Conservation (phyloP, 2,888 invertebrate species). For the Catocala fraxini region DNA sequence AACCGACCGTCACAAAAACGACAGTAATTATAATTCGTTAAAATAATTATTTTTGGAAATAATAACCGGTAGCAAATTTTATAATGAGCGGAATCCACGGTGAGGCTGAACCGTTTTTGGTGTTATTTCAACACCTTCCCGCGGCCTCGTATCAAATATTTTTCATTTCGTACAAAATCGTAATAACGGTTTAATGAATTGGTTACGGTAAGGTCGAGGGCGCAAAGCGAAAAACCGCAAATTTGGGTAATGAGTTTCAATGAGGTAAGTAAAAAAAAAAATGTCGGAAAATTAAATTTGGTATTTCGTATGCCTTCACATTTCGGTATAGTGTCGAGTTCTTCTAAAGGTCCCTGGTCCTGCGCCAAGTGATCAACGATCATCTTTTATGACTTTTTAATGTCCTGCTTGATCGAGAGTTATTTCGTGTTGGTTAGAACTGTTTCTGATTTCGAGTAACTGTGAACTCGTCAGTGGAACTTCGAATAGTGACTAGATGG, state of each 20-base stretch:
- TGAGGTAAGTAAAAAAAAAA: constrained; percentile 26
- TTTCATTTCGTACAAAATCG: constrained; percentile 41
- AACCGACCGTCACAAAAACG: constrained; percentile 15
- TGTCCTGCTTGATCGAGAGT: too few species aligned
- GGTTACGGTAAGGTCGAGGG: constrained; percentile 42
- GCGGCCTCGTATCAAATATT: constrained; percentile 46
- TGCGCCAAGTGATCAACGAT: too few species aligned
- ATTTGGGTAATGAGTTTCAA: constrained; percentile 39
- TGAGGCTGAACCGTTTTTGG: constrained; percentile 36
- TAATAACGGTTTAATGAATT: constrained; percentile 42
- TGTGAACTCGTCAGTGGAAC: too few species aligned
- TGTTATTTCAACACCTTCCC: constrained; percentile 40
- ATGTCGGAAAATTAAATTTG: constrained; percentile 17
- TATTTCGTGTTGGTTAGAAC: too few species aligned
- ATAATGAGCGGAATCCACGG: constrained; percentile 33
- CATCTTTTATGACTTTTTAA: too few species aligned
- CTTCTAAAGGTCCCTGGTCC: too few species aligned
- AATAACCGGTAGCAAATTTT: constrained; percentile 16
- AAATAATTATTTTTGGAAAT: constrained; percentile 20
- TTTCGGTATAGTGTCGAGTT: too few species aligned
- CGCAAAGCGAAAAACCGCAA: constrained; percentile 34
- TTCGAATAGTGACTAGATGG: too few species aligned
- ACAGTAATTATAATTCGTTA: constrained; percentile 15
- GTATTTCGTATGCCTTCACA: not conserved
- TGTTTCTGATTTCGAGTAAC: too few species aligned